These are phyloP conservation scores for Yponomeuta sedellus DNA, from an alignment of 2,888 invertebrate species.

Conservation along the genomic window DNA sequence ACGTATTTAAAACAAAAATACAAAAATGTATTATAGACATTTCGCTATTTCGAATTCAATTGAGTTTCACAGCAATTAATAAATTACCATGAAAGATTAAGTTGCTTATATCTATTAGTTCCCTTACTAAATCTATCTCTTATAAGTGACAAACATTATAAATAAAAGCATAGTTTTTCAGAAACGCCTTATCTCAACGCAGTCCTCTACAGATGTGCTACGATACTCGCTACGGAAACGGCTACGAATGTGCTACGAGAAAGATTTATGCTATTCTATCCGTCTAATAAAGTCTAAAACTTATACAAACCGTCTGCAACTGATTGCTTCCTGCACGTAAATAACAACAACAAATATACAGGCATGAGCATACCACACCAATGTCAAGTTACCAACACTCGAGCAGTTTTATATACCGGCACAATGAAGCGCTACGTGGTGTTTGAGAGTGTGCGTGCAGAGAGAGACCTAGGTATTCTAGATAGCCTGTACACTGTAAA, in stretches of 20 bases:
- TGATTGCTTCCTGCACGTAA: not conserved
- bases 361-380: slow-evolving; percentile 6
- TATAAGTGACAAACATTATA: too few species aligned
- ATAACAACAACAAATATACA: slow-evolving; percentile 8
- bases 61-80: too few species aligned
- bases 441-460: slow-evolving; percentile 28
- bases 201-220: not conserved
- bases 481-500: slow-evolving; percentile 55
- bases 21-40: too few species aligned
- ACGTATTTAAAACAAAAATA: too few species aligned
- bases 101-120: too few species aligned
- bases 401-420: not conserved
- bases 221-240: not conserved
- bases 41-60: too few species aligned
- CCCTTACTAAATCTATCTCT: too few species aligned
- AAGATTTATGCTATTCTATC: not conserved
- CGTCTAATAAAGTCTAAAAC: not conserved
- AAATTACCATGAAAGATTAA: too few species aligned
- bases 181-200: too few species aligned
- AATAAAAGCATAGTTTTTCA: too few species aligned
- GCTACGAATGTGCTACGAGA: slow-evolving; percentile 7
- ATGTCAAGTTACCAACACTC: slow-evolving; percentile 10
- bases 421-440: slow-evolving; percentile 7
- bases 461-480: slow-evolving; percentile 47
- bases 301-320: not conserved